Conservation (phyloP, 2,888 invertebrate species). For the Yponomeuta cagnagella region DNA sequence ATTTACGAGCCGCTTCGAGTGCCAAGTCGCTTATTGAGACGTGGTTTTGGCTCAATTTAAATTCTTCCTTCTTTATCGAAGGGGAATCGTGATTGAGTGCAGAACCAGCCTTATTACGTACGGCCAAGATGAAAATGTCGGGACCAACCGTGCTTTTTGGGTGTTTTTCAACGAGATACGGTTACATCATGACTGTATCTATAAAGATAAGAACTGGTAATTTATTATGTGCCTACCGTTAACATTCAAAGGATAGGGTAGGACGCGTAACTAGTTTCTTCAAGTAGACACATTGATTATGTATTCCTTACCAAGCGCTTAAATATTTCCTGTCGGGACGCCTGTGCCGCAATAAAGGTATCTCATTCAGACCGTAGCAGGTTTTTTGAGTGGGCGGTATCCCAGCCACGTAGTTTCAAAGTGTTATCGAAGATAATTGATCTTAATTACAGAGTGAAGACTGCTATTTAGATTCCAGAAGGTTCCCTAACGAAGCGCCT, state of each 20-base stretch:
- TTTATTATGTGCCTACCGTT: neutral
- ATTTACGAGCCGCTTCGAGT: constrained; percentile 58
- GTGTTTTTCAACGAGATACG: neutral
- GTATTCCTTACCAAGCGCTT: constrained; percentile 5
- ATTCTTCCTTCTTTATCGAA: constrained; percentile 30
- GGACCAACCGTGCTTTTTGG: neutral
- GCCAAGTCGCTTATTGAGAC: constrained; percentile 69
- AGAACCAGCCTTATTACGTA: neutral
- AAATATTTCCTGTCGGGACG: constrained; percentile 10
- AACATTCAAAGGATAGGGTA: neutral
- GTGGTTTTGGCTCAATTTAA: constrained; percentile 44
- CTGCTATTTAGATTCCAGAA: constrained; percentile 61
- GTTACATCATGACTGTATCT: neutral
- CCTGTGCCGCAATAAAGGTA: neutral
- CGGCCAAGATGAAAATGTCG: neutral
- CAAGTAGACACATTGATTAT: constrained; percentile 7
- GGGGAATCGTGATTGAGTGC: constrained; percentile 12
- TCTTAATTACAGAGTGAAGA: constrained; percentile 68
- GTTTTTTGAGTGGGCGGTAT: constrained; percentile 41
- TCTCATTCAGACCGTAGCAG: constrained; percentile 7
- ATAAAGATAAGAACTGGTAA: neutral
- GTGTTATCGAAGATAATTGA: constrained; percentile 64
- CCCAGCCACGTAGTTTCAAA: constrained; percentile 50
- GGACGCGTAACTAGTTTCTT: constrained; percentile 9
- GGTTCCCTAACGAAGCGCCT: constrained; percentile 56